A percentile compares a stretch with the other conserved stretches of the same genome.
Evolutionary conservation across 2,113 vertebrate genomes (phyloP).

Genomic region (Aspiorhynchus laticeps): DNA sequence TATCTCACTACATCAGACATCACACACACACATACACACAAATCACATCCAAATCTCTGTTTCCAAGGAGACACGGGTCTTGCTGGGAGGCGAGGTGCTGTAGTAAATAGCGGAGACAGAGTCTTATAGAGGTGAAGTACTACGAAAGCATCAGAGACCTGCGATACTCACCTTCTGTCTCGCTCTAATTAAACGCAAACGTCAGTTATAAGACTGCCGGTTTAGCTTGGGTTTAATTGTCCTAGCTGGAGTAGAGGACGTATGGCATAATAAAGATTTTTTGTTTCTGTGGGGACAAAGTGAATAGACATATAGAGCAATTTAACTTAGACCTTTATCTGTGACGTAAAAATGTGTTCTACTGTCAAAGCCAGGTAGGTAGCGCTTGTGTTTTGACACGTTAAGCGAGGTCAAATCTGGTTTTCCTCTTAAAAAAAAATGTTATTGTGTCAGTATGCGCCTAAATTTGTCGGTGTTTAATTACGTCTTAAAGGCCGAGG

Average conservation of each 20-base stretch:
- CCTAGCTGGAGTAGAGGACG: not conserved
- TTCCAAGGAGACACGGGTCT: conserved; percentile 61
- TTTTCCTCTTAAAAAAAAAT: not conserved
- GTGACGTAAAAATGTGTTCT: not conserved
- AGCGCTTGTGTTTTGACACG: not conserved
- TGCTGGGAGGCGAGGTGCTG: conserved; percentile 40
- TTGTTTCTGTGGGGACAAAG: not conserved
- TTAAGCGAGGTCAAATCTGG: not conserved
- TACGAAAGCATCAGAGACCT: conserved; percentile 18
- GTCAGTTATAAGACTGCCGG: not conserved
- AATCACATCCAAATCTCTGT: conserved; percentile 57
- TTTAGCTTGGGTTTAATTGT: conserved; percentile 7
- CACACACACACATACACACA: conserved; percentile 35
- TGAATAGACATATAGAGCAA: not conserved
- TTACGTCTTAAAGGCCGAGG: not conserved
- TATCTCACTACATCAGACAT: not conserved
- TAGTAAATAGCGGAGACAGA: conserved; percentile 47
- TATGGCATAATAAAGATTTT: conserved; percentile 9
- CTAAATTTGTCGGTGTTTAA: not conserved
- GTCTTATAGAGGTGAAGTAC: conserved; percentile 33
- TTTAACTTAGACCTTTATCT: not conserved
- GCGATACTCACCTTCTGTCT: conserved; percentile 18
- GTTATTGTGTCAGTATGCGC: not conserved
- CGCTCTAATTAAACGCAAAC: conserved; percentile 25
- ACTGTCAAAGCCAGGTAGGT: not conserved